Percentiles rank a stretch among this genome's conserved stretches.
phyloP scores from a whole-genome alignment of 1,140 invertebrate species.

The Heliconius hermathena region DNA sequence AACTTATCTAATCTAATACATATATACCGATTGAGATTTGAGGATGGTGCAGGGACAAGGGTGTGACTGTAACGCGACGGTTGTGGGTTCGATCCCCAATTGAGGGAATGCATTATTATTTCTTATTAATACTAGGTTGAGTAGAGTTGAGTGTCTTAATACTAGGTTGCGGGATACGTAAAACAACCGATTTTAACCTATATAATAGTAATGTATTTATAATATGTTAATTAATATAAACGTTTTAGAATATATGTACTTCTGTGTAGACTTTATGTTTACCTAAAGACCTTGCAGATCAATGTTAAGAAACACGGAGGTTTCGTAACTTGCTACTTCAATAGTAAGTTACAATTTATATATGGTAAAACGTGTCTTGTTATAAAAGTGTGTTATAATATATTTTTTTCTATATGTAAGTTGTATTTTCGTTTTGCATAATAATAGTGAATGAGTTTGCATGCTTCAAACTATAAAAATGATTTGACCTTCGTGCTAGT shows the following conservation, averaged over 20 bases:
- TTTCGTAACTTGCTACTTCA: slow-evolving; percentile 19
- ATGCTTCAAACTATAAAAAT: slow-evolving; percentile 1
- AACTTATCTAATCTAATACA: too few species aligned
- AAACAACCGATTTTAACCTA: too few species aligned
- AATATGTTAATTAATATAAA: neutral
- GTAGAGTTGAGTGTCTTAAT: too few species aligned
- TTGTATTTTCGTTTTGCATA: neutral
- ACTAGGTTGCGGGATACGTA: too few species aligned
- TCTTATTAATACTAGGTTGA: too few species aligned
- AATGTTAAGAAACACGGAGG: slow-evolving; percentile 25
- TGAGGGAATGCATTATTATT: too few species aligned
- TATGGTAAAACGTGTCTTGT: neutral
- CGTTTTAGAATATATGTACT: neutral
- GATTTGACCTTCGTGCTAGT: neutral
- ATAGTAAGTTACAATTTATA: neutral
- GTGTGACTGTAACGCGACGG: too few species aligned
- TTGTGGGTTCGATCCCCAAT: too few species aligned
- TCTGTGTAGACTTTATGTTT: neutral
- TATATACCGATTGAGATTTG: too few species aligned
- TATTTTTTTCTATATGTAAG: neutral
- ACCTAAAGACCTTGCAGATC: slow-evolving; percentile 23
- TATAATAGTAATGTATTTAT: neutral
- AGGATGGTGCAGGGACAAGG: too few species aligned
- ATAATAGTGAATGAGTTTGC: neutral
- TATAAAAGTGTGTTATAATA: neutral